These are phyloP conservation scores for Neoniphon sammara DNA, from an alignment of 2,797 vertebrate genomes.

Conservation along the genomic window DNA sequence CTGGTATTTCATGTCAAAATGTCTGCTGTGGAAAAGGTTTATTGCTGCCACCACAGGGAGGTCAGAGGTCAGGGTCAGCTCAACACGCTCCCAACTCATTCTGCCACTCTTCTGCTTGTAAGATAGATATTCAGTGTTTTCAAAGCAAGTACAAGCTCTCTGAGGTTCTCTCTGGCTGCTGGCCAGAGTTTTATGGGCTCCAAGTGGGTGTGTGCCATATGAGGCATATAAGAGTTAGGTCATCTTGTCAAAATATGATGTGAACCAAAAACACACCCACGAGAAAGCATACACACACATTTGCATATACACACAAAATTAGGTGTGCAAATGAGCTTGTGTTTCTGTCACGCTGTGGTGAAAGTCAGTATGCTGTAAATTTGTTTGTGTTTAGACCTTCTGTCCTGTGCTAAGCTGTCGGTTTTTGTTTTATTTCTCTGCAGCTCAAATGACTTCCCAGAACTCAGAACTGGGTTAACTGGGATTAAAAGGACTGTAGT, in stretches of 20 bases:
- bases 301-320: neutral
- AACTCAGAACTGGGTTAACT: conserved; percentile 61
- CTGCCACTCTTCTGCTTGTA: too few relatives aligned
- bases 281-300: neutral
- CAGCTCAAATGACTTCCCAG: conserved; percentile 68
- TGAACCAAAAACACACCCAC: neutral
- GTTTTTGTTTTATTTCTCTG: conserved; percentile 66
- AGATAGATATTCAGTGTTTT: too few relatives aligned
- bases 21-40: too few relatives aligned
- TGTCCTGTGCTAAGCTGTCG: conserved; percentile 55
- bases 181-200: neutral
- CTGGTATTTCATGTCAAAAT: too few relatives aligned
- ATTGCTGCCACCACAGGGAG: too few relatives aligned
- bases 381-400: conserved; percentile 31
- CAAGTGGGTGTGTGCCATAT: neutral
- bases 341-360: conserved; percentile 20
- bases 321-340: conserved; percentile 9
- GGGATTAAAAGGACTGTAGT: conserved; percentile 73
- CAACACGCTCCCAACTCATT: too few relatives aligned
- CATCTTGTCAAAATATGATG: neutral
- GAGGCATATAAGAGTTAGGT: neutral
- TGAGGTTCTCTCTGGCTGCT: conserved; percentile 20
- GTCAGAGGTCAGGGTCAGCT: too few relatives aligned
- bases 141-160: neutral
- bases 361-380: conserved; percentile 10